phyloP scores from a whole-genome alignment of 2,113 vertebrate genomes.

The Cephalopholis sonnerati region DNA sequence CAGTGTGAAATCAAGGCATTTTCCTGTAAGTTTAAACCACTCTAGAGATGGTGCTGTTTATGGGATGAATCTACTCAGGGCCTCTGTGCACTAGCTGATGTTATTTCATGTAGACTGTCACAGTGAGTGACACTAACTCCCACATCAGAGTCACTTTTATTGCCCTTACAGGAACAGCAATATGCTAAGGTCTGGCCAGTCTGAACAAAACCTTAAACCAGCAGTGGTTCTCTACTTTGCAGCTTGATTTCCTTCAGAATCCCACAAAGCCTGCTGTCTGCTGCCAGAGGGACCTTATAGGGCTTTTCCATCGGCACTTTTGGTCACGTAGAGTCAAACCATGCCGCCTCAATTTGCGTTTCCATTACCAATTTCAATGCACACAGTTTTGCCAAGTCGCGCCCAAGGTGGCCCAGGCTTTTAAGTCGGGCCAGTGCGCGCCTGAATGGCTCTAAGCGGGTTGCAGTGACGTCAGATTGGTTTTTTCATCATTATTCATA shows the following conservation, averaged over 20 bases:
- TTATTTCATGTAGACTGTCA: neutral
- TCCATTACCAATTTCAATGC: no score
- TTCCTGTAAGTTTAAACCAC: neutral
- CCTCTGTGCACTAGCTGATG: neutral
- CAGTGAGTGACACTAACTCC: neutral
- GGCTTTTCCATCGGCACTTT: no score
- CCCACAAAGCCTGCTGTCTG: neutral
- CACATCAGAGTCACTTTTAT: neutral
- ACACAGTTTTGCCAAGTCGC: no score
- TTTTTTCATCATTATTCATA: no score
- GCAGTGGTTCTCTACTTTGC: neutral
- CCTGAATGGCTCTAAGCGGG: no score
- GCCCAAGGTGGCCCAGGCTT: no score
- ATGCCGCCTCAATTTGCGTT: no score
- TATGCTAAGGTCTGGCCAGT: neutral
- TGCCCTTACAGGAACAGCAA: neutral
- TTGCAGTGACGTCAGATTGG: no score
- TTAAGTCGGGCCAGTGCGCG: no score
- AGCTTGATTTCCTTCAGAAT: constrained; percentile 9
- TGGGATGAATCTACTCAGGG: neutral
- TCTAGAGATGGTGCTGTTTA: neutral
- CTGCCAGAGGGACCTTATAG: neutral
- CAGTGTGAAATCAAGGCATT: neutral
- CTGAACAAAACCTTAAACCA: neutral
- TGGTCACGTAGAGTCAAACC: no score